Evolutionary conservation across 2,797 vertebrate genomes (phyloP), one percentile per base, ranked within the genome.

Genomic region (Aplochiton taeniatus): DNA sequence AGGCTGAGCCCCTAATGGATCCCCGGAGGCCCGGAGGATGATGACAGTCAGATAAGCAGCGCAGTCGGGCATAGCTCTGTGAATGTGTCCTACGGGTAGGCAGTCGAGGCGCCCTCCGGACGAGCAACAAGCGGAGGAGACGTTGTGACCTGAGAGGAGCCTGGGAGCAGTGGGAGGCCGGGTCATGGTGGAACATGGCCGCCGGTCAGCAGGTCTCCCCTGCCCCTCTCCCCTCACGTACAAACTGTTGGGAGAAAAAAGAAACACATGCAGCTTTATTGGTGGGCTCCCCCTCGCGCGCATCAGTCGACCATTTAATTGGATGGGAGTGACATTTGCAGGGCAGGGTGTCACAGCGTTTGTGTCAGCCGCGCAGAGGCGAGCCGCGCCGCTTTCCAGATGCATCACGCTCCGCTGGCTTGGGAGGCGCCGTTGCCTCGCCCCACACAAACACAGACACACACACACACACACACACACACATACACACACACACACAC

Each of bases 271-370:
- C 72, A 78, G 83, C 69, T 85, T 88, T 80, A 82, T 76, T 70
- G 77, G 70, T 43, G 69, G 58, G 71, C 66, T 70, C 68, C 75
- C 78, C 79, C 76, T 42, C 31, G 78, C 69, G 87, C 77, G 71
- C 75, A 79, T 87, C 87, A 80, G 72, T 85, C 83, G 78, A 71
- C 45, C 77, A 66, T 85, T 84, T 92, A 91, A 91, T 89, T 90
- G 86, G 87, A 84, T 76, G 64, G 69, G 76, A 83, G 57, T 88
- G 87, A 89, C 89, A 88, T 89, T 93, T 90, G 83, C 86, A 78
- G 83, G 77, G 76, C 80, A 81, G 81, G 81, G 82, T 86, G 86
- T 88, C 70, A 73, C 60, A 65, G 80, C 73, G 63, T 83, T 78
- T 75, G 83, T 81, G 84, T 77, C 83, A 77, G 74, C 31, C 31